Evolutionary conservation across 2,888 invertebrate genomes (phyloP).

Genomic region (Cremastinae sp.): DNA sequence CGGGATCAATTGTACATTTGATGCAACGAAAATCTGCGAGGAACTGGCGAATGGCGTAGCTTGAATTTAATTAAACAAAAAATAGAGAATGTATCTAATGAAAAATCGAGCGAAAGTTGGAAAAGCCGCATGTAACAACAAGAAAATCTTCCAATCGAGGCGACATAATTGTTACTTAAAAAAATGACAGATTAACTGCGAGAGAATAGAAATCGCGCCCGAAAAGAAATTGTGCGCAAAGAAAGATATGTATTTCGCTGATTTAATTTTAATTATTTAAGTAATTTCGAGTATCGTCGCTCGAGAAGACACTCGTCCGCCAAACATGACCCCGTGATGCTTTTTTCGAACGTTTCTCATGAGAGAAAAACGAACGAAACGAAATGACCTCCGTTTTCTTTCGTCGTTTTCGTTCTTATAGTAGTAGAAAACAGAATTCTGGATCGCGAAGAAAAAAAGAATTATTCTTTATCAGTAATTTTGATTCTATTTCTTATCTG

Average conservation of each 20-base stretch:
- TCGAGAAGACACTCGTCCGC: constrained; percentile 13
- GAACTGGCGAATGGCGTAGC: constrained; percentile 3
- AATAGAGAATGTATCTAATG: background rate
- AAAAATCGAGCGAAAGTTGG: background rate
- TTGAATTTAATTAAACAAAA: constrained; percentile 1
- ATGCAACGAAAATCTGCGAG: constrained; percentile 68
- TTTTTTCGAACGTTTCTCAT: background rate
- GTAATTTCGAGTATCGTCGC: background rate
- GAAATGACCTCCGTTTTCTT: too few relatives aligned
- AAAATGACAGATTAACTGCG: too few relatives aligned
- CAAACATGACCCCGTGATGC: constrained; percentile 31
- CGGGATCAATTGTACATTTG: constrained; percentile 68
- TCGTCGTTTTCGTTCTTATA: too few relatives aligned
- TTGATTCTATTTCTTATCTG: background rate
- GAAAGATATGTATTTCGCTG: background rate
- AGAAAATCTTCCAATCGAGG: background rate
- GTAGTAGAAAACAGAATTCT: too few relatives aligned
- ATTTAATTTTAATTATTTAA: background rate
- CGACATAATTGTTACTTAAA: background rate
- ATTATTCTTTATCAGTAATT: too few relatives aligned
- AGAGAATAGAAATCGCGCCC: too few relatives aligned
- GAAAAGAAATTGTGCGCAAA: too few relatives aligned
- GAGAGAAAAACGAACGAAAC: too few relatives aligned
- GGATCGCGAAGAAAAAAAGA: too few relatives aligned
- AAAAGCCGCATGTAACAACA: background rate